phyloP scores from a whole-genome alignment of 2,113 vertebrate species.

The Taxidea taxus region DNA sequence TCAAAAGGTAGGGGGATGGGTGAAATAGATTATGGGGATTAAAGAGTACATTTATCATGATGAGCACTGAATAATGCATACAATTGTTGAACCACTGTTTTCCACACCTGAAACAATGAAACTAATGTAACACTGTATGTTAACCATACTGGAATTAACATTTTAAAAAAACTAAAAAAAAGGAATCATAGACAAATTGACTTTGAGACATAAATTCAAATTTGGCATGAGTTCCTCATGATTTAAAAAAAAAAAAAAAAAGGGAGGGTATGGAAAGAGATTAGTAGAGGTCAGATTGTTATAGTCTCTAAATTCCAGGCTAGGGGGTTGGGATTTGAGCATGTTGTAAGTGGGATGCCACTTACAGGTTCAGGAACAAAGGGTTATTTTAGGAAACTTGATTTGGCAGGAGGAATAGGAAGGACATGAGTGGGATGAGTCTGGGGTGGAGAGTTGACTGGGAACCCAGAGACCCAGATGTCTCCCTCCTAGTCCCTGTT shows the following conservation, averaged over 20 bases:
- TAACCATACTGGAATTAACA: background rate
- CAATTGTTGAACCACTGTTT: background rate
- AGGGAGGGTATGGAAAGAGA: background rate
- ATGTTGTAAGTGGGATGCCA: background rate
- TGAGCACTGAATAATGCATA: background rate
- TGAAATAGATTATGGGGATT: background rate
- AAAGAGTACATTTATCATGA: background rate
- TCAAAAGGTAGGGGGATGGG: background rate
- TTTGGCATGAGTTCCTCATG: background rate
- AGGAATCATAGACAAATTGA: background rate
- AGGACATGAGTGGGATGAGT: constrained; percentile 4
- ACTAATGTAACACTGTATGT: background rate
- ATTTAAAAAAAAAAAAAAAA: background rate
- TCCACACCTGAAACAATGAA: background rate
- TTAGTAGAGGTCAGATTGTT: background rate
- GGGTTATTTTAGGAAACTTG: constrained; percentile 46
- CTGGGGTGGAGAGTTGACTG: background rate
- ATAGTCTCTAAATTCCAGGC: background rate
- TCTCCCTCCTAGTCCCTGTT: background rate
- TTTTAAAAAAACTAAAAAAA: background rate
- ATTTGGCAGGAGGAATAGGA: constrained; percentile 33
- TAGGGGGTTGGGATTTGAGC: background rate
- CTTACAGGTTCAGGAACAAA: constrained; percentile 10
- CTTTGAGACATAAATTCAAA: constrained; percentile 30
- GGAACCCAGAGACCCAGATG: background rate